Evolutionary conservation across 2,113 vertebrate genomes (phyloP).

Genomic region (Capreolus pygargus): DNA sequence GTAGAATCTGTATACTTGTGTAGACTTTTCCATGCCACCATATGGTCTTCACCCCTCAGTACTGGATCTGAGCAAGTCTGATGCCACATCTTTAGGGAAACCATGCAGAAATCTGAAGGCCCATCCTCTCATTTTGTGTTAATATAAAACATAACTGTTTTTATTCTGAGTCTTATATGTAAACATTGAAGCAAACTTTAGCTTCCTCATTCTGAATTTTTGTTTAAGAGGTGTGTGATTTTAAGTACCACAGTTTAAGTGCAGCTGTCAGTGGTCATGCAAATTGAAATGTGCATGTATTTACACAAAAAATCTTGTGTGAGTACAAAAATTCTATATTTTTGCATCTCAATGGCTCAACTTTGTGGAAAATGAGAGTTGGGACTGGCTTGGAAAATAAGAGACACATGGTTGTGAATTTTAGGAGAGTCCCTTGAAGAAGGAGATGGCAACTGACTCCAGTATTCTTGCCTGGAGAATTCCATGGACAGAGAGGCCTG

Average conservation of each 20-base stretch:
- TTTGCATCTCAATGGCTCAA: background rate
- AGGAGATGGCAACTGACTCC: background rate
- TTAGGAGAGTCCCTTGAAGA: background rate
- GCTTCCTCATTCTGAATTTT: background rate
- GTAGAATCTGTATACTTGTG: background rate
- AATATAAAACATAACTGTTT: background rate
- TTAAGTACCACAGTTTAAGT: background rate
- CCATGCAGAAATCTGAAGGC: background rate
- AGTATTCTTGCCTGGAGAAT: background rate
- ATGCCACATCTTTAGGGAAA: background rate
- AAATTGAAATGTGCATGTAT: background rate
- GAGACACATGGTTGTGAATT: background rate
- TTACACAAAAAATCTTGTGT: background rate
- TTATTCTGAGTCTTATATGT: background rate
- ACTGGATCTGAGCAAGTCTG: background rate
- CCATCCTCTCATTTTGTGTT: background rate
- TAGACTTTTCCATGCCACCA: background rate
- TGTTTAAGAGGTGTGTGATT: background rate
- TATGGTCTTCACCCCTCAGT: background rate
- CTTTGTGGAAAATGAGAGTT: background rate
- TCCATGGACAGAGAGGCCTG: background rate
- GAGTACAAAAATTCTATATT: background rate
- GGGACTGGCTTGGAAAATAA: background rate
- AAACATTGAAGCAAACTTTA: background rate
- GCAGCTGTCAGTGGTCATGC: too few relatives aligned